Evolutionary conservation across 2,797 vertebrate genomes (phyloP), one percentile per base, ranked within the genome.

Genomic region (Sphenopsis melanotis): DNA sequence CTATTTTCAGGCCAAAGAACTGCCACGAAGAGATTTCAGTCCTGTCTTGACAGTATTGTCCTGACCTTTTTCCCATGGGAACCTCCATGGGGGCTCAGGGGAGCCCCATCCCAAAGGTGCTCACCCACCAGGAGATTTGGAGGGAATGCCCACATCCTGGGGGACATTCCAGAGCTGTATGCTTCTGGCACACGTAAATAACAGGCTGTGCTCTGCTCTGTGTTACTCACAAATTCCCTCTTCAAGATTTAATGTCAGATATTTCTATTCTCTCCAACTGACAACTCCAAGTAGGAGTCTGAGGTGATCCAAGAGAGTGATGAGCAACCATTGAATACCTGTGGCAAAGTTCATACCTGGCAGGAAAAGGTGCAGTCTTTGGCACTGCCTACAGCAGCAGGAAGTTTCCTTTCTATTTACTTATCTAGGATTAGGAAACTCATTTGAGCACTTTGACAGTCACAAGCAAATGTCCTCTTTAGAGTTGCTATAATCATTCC

Each of bases 391-490:
- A 8, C 10, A 60, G 76, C 12, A 46, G 68, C 49, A 64, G 52
- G 47, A 85, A 60, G 15, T 42, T 85, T 65, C 9, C 12, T 82
- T 66, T 61, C 55, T 59, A 17, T 71, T 94, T 88, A 34, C 27
- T 86, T 49, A 60, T 37, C 56, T 64, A 61, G 75, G 23, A n/a
- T 60, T 53, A 89, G 42, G 36, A 85, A 75, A 89, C 46, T 36
- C 83, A 46, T 3, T 60, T 72, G 56, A 89, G 64, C 30, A 37
- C 21, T 60, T 89, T 29, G 69, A 47, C 39, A 78, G 26, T 69
- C 65, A 89, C 53, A 72, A 41, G 57, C 15, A 92, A 92, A 83
- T 52, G 44, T n/a, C 47, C 32, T 92, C 47, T 83, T 83, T 66
- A 83, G 52, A 82, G 44, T 15, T 34, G 46, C 11, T 63, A 21